Base-by-base conservation (phyloP, 2,888 invertebrate genomes). In the Iselma pallidipennis region DNA sequence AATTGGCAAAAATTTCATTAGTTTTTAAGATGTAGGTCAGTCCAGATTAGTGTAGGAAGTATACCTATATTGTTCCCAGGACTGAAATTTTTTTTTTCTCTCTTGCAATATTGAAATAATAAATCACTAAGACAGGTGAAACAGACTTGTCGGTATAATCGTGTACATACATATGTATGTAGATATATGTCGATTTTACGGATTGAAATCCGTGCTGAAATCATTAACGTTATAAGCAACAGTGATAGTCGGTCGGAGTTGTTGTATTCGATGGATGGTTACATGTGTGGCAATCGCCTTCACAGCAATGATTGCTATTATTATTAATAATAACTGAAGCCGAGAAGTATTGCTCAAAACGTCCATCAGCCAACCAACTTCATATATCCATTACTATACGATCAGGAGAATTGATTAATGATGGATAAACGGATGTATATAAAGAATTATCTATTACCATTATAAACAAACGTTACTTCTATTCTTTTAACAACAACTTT, bases 271-370 rank as follows among this genome's bases (percentile, higher is more conserved):
- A 12, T 51, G 28, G 26, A 49, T 49, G 49, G 49, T 28, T 50
- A 26, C 55, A 56, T 56, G 58, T 62, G 62, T 58, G 56, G 63
- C 59, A 63, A 63, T 59, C 29, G 49, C 55, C 28, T 54, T 50
- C 37, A 37, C 37, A 37, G 42, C 56, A 33, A 42, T 57, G 51
- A 57, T 59, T 62, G 58, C 59, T 49, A 55, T 62, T 62, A 62
- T 63, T 63, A 60, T 60, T 60, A 57, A 51, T 60, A 60, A 59
- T 54, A 55, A 58, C 29, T 28, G 29, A 12, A 56, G 56, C 56
- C 42, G 59, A 53, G 55, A 42, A 28, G 52, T 55, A 56, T 63
- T 63, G 63, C 60, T 63, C 52, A 63, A 63, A 63, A 59, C 60
- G 59, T 50, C 50, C 50, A 28, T 50, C 50, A 50, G 14, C 23